A percentile compares a stretch with the other conserved stretches of the same genome.
phyloP scores from a whole-genome alignment of 2,888 invertebrate species.

The Caenorhabditis zanzibari region DNA sequence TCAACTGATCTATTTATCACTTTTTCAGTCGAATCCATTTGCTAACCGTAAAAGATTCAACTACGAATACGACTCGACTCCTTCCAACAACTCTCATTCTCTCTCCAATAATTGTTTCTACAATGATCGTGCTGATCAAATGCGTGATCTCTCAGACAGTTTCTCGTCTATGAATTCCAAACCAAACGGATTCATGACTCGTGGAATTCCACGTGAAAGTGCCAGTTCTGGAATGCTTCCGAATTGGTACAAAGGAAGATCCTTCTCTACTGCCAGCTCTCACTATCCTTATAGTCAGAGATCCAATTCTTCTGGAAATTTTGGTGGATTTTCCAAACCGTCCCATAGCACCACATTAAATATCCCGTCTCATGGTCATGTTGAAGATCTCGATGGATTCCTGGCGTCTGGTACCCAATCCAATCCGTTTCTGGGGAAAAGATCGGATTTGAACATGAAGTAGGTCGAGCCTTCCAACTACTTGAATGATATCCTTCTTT shows the following conservation, averaged over 20 bases:
- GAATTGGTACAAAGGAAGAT: conserved; percentile 50
- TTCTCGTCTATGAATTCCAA: conserved; percentile 36
- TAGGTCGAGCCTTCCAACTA: conserved; percentile 31
- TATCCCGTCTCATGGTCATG: conserved; percentile 53
- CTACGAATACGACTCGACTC: conserved; percentile 21
- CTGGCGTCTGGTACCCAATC: conserved; percentile 3
- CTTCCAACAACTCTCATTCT: conserved; percentile 15
- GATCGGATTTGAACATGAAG: conserved; percentile 51
- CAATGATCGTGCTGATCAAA: conserved; percentile 22
- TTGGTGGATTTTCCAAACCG: conserved; percentile 18
- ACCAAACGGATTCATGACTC: conserved; percentile 25
- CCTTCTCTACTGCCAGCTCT: conserved; percentile 64
- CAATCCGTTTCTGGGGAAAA: conserved; percentile 23
- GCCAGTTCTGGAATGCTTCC: conserved; percentile 49
- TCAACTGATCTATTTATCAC: neutral
- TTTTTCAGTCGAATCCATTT: conserved; percentile 59
- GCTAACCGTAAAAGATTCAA: conserved; percentile 53
- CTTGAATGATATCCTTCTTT: conserved; percentile 1
- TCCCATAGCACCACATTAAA: conserved; percentile 43
- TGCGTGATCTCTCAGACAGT: conserved; percentile 35
- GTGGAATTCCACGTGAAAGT: conserved; percentile 31
- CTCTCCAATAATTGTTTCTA: conserved; percentile 11
- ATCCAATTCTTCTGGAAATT: conserved; percentile 21
- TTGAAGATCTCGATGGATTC: conserved; percentile 55
- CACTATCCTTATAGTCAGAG: conserved; percentile 54